Evolutionary conservation across 1,140 invertebrate genomes (phyloP).

Genomic region (Paralvinella palmiformis): DNA sequence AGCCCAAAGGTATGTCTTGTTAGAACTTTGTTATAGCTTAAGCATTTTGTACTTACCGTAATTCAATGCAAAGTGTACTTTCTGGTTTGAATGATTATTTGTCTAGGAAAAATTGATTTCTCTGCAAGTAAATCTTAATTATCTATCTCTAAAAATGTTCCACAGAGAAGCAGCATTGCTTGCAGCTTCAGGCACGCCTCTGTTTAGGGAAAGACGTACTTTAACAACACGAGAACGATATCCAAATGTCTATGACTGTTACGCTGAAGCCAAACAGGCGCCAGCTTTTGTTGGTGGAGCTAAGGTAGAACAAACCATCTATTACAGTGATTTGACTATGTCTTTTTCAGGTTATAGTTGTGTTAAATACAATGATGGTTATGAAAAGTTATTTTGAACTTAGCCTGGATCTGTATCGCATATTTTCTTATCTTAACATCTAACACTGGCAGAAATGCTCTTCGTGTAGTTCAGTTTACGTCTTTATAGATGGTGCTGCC

Average conservation of each 20-base stretch:
- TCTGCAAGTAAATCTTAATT: neutral
- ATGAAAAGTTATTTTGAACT: neutral
- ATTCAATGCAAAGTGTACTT: too few species aligned
- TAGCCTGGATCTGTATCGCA: neutral
- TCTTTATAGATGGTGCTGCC: slow-evolving; percentile 63
- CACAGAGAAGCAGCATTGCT: slow-evolving; percentile 52
- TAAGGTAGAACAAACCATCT: slow-evolving; percentile 50
- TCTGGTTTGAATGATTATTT: neutral
- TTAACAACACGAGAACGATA: slow-evolving; percentile 58
- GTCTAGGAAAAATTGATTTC: neutral
- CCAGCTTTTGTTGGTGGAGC: slow-evolving; percentile 71
- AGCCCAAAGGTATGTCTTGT: slow-evolving; percentile 22
- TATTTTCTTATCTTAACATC: neutral
- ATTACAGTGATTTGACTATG: neutral
- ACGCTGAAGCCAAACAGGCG: slow-evolving; percentile 60
- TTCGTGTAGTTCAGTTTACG: slow-evolving; percentile 4
- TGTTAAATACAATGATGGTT: neutral
- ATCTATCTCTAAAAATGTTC: slow-evolving; percentile 19
- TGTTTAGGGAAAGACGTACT: slow-evolving; percentile 35
- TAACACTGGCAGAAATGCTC: neutral
- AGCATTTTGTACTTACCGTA: too few species aligned
- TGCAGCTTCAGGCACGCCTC: slow-evolving; percentile 42
- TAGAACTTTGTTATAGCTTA: neutral
- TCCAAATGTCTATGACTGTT: slow-evolving; percentile 78
- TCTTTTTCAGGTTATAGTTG: neutral